Percentiles rank a stretch among this genome's conserved stretches.
Conservation (phyloP, 2,888 invertebrate species). For the Merodon equestris region DNA sequence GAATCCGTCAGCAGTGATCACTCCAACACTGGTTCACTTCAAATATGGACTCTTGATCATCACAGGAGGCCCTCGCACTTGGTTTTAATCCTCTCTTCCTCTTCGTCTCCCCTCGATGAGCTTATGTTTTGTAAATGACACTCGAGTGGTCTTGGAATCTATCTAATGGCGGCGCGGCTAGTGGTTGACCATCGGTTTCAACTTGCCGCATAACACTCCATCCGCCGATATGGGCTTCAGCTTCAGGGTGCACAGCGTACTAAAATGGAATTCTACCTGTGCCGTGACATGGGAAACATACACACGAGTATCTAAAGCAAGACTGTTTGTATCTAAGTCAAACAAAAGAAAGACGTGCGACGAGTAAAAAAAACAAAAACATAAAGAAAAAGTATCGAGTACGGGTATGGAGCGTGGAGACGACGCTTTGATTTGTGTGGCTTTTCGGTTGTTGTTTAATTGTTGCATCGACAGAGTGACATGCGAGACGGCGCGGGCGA, state of each 20-base stretch:
- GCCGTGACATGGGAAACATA: slow-evolving; percentile 1
- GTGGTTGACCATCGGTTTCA: slow-evolving; percentile 30
- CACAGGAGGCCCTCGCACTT: slow-evolving; percentile 58
- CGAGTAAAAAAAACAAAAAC: too few species aligned
- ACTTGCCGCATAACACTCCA: slow-evolving; percentile 16
- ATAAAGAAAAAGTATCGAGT: too few species aligned
- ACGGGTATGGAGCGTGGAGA: too few species aligned
- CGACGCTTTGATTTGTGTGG: not conserved
- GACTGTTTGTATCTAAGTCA: too few species aligned
- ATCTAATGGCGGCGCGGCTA: slow-evolving; percentile 26
- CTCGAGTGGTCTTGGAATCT: slow-evolving; percentile 64
- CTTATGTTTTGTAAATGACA: slow-evolving; percentile 66
- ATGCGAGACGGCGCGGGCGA: not conserved
- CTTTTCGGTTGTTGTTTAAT: not conserved
- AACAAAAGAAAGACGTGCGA: too few species aligned
- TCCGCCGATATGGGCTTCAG: slow-evolving; percentile 25
- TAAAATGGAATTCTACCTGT: slow-evolving; percentile 64
- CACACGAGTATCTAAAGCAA: too few species aligned
- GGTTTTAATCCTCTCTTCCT: too few species aligned
- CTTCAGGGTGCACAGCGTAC: slow-evolving; percentile 44
- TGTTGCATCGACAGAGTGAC: not conserved
- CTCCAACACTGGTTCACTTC: slow-evolving; percentile 66
- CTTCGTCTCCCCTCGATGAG: slow-evolving; percentile 45
- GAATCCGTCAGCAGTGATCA: slow-evolving; percentile 64
- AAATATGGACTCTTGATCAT: slow-evolving; percentile 65